Evolutionary conservation across 2,888 invertebrate species (phyloP).

Genomic region (Brachyopa scutellaris): DNA sequence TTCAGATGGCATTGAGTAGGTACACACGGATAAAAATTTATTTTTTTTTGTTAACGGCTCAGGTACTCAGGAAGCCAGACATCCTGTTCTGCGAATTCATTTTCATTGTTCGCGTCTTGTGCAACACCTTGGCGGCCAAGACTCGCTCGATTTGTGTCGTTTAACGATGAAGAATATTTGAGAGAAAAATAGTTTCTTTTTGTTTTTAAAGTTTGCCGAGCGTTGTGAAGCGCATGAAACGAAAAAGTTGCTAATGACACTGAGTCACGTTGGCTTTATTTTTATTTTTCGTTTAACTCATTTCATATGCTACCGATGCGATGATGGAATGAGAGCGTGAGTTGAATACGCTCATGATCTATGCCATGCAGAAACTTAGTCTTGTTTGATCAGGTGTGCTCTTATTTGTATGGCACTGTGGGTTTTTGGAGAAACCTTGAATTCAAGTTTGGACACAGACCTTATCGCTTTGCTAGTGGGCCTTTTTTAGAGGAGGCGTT

Average conservation of each 20-base stretch:
- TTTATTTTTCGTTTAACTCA: no score
- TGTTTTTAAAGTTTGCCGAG: conserved; percentile 28
- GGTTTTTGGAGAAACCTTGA: not conserved
- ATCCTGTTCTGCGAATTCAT: conserved; percentile 60
- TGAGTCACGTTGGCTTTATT: conserved; percentile 42
- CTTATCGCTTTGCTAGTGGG: no score
- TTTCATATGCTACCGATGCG: not conserved
- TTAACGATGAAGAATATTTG: conserved; percentile 24
- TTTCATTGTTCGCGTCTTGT: conserved; percentile 9
- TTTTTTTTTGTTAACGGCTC: conserved; percentile 15
- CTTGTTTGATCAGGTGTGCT: conserved; percentile 10
- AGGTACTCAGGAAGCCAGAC: conserved; percentile 61
- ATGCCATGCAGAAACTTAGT: not conserved
- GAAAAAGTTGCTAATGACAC: conserved; percentile 44
- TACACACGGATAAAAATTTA: conserved; percentile 15
- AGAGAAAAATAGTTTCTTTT: not conserved
- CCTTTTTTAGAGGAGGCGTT: no score
- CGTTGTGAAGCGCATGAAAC: conserved; percentile 27
- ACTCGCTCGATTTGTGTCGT: conserved; percentile 41
- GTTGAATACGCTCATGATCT: conserved; percentile 34
- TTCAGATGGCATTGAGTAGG: conserved; percentile 57
- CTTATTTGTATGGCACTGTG: conserved; percentile 23
- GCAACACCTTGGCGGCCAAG: conserved; percentile 28
- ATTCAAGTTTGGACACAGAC: no score
- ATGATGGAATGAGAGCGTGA: conserved; percentile 8